Base-by-base conservation (phyloP, 2,113 vertebrate genomes). In the Thymallus thymallus region DNA sequence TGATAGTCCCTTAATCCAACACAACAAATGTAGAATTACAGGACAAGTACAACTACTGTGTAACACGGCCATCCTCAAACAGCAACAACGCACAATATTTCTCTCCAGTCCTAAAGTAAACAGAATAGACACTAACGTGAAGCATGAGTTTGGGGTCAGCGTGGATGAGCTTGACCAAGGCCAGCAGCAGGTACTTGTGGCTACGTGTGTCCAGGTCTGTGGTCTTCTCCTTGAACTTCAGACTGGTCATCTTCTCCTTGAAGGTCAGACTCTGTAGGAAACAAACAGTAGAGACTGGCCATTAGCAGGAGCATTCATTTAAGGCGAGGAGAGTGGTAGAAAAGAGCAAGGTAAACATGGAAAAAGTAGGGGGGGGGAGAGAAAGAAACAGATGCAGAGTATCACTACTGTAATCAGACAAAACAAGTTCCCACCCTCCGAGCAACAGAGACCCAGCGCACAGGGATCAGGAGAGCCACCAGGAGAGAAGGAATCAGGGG, bases 201-300 rank as follows among this genome's bases (percentile, higher is more conserved):
- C 68, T 56, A 4, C 93, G 94, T 1, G 94, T 95, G 89, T 96
- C 95, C 81, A 95, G 68, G 61, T 96, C 95, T 63, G 94, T 93
- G 60, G 93, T 93, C 77, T 93, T 95, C 84, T 95, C 94, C 91
- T 97, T 96, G 88, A 95, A 96, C 83, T 95, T 96, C 90, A 96
- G 92, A 90, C 94, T 96, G 68, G 95, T 95, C 93, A 96, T 95
- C 90, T 95, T 95, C 90, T 95, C 94, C 89, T 93, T 63, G 22
- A 72, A 68, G 62, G 20, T 48, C 45, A 73, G 5, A 55, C 56
- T 63, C 56, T 46, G 14, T 66, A 23, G 65, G 62, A 48, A 3
- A 30, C 46, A 63, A 58, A 55, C 30, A 46, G 22, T 26, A 22
- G n/a, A 60, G n/a, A 22, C 2, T 10, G n/a, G 5, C 18, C 6